A percentile compares a stretch with the other conserved stretches of the same genome.
Evolutionary conservation across 2,113 vertebrate genomes (phyloP).

Genomic region (Sphaerodactylus townsendi): DNA sequence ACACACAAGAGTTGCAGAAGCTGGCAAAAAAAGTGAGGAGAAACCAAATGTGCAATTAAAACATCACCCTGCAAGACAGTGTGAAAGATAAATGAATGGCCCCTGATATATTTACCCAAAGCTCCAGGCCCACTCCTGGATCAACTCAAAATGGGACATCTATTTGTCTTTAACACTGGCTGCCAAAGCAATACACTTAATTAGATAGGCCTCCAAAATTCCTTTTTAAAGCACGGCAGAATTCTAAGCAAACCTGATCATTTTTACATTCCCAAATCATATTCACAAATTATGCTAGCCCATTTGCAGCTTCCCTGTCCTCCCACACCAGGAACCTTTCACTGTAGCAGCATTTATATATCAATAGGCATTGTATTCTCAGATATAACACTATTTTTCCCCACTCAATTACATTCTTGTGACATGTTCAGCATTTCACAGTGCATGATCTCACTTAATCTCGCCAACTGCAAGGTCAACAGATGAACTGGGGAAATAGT

Average conservation of each 20-base stretch:
- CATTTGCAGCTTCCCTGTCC: not conserved
- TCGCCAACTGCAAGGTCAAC: too few species aligned
- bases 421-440: not conserved
- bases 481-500: not conserved
- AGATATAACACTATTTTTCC: not conserved
- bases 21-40: not conserved
- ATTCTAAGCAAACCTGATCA: not conserved
- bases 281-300: not conserved
- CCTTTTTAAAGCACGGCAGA: not conserved
- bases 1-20: not conserved
- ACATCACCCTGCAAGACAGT: not conserved
- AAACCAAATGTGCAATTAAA: constrained; percentile 4
- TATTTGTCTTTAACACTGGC: not conserved
- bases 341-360: not conserved
- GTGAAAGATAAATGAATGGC: not conserved
- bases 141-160: not conserved
- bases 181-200: not conserved
- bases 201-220: not conserved
- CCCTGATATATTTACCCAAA: not conserved
- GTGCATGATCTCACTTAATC: not conserved
- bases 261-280: not conserved
- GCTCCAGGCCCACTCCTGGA: not conserved
- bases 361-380: not conserved
- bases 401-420: not conserved
- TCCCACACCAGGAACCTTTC: too few species aligned